Evolutionary conservation across 2,113 vertebrate genomes (phyloP).

Genomic region (Oryzias javanicus): DNA sequence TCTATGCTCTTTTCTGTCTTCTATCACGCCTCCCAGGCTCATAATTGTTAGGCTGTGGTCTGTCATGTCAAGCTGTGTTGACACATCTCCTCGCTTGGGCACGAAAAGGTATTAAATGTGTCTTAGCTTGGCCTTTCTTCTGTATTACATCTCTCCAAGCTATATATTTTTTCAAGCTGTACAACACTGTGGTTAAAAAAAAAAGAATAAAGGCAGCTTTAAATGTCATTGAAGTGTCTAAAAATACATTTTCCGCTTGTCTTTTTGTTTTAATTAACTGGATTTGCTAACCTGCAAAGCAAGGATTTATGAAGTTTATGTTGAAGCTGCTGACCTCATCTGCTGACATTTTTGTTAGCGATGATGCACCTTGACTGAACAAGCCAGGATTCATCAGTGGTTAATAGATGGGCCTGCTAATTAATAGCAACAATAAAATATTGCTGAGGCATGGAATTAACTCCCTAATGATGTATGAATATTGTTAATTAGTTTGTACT

Average conservation of each 20-base stretch:
- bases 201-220: not conserved
- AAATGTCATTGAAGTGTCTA: not conserved
- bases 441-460: conserved; percentile 60
- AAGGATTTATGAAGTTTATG: conserved; percentile 13
- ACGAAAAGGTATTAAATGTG: no score
- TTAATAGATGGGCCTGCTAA: conserved; percentile 50
- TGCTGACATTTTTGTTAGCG: conserved; percentile 41
- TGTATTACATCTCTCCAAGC: no score
- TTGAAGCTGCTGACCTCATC: conserved; percentile 31
- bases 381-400: conserved; percentile 51
- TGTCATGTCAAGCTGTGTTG: no score
- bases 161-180: no score
- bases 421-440: conserved; percentile 59
- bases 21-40: no score
- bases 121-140: no score
- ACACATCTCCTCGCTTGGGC: no score
- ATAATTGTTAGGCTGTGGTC: no score
- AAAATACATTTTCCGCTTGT: not conserved
- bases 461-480: conserved; percentile 63
- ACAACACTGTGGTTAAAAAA: no score
- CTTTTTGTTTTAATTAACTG: not conserved
- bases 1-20: no score
- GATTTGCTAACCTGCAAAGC: not conserved
- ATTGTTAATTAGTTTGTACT: conserved; percentile 62
- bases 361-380: conserved; percentile 48